Evolutionary conservation across 2,888 invertebrate genomes (phyloP), one percentile per base, ranked within the genome.

Genomic region (Lepas anatifera): DNA sequence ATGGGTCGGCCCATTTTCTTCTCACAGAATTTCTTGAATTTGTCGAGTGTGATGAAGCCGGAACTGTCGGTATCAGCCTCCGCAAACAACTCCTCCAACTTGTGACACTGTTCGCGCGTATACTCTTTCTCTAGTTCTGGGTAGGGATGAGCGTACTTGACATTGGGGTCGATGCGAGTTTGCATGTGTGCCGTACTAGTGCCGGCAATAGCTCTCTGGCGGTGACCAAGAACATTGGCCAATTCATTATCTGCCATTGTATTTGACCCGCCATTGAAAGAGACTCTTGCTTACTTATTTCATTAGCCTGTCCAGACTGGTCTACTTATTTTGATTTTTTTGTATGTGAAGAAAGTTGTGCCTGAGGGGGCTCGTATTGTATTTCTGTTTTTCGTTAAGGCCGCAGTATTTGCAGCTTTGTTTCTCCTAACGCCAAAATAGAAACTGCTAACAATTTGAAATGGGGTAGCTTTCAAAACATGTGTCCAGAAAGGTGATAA

Each of bases 1-100:
- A 58, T 58, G 22, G 58, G 58, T 8, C 58, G 58, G 32, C 58
- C 58, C 58, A 58, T 58, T 22, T 58, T 58, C 22, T 32, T 58
- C 35, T 58, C 58, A 35, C 58, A 58, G 58, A 58, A 58, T 35
- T 58, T 58, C 22, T 58, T 58, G 22, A 58, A 35, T 22, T 58
- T 58, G 58, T 58, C 58, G 58, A 58, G 58, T 0, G 58, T 58
- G 58, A 58, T 58, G 35, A 58, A 58, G 3, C 58, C 58, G 32
- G 22, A 7, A 35, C 35, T 32, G 58, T 58, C 35, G 22, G 22
- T 7, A 18, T 58, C 58, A 22, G 58, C 35, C 22, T 58, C 58
- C 22, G 35, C 58, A 35, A 58, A 58, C 58, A 58, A 35, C 35
- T 35, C 35, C 29, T 58, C 58, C 35, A 58, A 22, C 10, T 13